Conservation (phyloP, 2,113 vertebrate species). For the Poecilia latipinna region DNA sequence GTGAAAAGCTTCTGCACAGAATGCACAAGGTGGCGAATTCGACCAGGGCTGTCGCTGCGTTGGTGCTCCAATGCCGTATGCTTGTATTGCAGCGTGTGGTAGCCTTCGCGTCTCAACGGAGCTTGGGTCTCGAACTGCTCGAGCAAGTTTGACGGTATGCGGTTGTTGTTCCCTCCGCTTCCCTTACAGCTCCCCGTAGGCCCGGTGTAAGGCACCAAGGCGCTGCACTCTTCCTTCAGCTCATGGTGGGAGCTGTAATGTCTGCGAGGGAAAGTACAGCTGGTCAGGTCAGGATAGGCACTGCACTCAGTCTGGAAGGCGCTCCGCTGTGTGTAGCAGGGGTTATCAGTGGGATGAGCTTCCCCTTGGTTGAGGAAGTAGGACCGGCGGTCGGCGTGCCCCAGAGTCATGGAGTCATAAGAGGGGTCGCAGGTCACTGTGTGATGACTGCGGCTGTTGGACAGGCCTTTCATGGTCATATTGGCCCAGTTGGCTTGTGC, state of each 20-base stretch:
- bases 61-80: constrained; percentile 88
- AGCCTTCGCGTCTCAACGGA: constrained; percentile 90
- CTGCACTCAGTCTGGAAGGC: constrained; percentile 86
- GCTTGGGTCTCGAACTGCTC: constrained; percentile 94
- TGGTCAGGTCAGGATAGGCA: constrained; percentile 91
- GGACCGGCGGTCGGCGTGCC: constrained; percentile 84
- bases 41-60: constrained; percentile 93
- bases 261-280: constrained; percentile 96
- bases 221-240: constrained; percentile 83
- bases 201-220: constrained; percentile 87
- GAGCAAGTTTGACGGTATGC: constrained; percentile 85
- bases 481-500: constrained; percentile 40
- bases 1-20: constrained; percentile 94
- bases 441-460: constrained; percentile 91
- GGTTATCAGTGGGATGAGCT: constrained; percentile 82
- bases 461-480: constrained; percentile 94
- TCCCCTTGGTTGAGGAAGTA: constrained; percentile 88
- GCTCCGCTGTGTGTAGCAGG: constrained; percentile 79
- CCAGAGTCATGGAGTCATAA: constrained; percentile 85
- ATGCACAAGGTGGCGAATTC: constrained; percentile 95
- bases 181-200: constrained; percentile 54
- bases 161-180: constrained; percentile 61
- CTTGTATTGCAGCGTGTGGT: constrained; percentile 97
- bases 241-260: constrained; percentile 92
- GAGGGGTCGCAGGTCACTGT: constrained; percentile 89